Evolutionary conservation across 2,113 vertebrate species (phyloP), one percentile per base, ranked within the genome.

Genomic region (Oceanodroma tethys): DNA sequence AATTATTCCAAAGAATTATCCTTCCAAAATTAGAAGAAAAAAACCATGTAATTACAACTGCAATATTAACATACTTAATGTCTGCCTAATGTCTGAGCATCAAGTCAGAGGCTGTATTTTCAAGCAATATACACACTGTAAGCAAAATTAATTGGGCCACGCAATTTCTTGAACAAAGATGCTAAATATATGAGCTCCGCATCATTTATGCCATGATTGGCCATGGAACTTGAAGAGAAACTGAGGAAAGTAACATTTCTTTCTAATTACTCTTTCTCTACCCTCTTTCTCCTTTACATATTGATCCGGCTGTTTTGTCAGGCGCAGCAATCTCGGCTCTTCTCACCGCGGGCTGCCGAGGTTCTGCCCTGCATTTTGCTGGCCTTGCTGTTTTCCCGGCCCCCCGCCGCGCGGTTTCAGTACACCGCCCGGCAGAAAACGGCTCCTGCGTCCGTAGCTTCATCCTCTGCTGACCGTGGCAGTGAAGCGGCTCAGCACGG

Each of bases 1-100:
- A 93, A 96, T 95, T 96, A 97, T 86, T 91, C 42, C 87, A 81
- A 95, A 95, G 50, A 97, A 85, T 96, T 91, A 95, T 75, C 67
- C 50, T 86, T 97, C 93, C 95, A 96, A 90, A 97, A 95, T 93
- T 91, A 94, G 96, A 95, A 95, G 93, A 27, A 95, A 96, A 96
- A 97, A 96, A 95, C 1, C 62, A 80, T 95, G 19, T 96, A 96
- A 96, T 97, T 96, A 95, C 58, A 93, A 93, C 87, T 95, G 81
- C 79, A 67, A 23, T 97, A 93, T 94, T 96, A 96, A 94, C 93
- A 93, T 93, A 83, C 62, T 96, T 97, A 91, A 96, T 90, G 94
- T 92, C 92, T 96, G 95, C 67, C 93, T 96, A 91, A 91, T 86
- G 92, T 95, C 94, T 97, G 81, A 89, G 81, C 87, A 47, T 65